These are phyloP conservation scores for Drosophila anomelani DNA, from an alignment of 2,888 invertebrate species.

Conservation along the genomic window DNA sequence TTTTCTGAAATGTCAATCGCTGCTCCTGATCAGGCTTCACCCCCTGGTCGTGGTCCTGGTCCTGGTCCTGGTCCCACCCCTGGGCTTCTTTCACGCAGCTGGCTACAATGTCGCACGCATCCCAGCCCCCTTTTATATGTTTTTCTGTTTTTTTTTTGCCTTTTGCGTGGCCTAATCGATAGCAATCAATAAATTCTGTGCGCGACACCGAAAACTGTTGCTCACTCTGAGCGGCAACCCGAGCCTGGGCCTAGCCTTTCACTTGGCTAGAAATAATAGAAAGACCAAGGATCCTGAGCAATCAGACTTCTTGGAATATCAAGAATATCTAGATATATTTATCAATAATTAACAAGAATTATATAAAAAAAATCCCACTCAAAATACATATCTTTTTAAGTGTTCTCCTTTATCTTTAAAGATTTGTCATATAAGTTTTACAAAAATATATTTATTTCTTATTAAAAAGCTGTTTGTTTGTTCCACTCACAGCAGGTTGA, in stretches of 20 bases:
- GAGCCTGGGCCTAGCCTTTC: neutral
- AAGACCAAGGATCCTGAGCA: neutral
- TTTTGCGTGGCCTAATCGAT: conserved; percentile 56
- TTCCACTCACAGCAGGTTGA: conserved; percentile 2
- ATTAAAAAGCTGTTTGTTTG: no score
- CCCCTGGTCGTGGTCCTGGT: neutral
- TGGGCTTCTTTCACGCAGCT: conserved; percentile 30
- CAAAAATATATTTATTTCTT: no score
- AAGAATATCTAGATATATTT: neutral
- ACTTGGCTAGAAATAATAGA: neutral
- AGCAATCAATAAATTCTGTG: conserved; percentile 68
- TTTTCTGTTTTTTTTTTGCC: neutral
- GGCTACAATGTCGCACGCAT: conserved; percentile 36
- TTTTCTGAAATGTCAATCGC: conserved; percentile 57
- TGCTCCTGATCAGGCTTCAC: conserved; percentile 8
- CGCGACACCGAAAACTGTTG: conserved; percentile 36
- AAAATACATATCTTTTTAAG: neutral
- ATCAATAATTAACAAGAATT: neutral
- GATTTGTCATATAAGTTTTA: neutral
- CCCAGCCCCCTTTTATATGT: neutral
- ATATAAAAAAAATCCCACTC: neutral
- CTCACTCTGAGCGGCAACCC: conserved; percentile 12
- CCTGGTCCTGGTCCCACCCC: neutral
- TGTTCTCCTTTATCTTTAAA: neutral
- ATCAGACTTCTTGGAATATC: no score